Evolutionary conservation across 2,888 invertebrate species (phyloP), one percentile per base, ranked within the genome.

Genomic region (Prosopocoilus inquinatus): DNA sequence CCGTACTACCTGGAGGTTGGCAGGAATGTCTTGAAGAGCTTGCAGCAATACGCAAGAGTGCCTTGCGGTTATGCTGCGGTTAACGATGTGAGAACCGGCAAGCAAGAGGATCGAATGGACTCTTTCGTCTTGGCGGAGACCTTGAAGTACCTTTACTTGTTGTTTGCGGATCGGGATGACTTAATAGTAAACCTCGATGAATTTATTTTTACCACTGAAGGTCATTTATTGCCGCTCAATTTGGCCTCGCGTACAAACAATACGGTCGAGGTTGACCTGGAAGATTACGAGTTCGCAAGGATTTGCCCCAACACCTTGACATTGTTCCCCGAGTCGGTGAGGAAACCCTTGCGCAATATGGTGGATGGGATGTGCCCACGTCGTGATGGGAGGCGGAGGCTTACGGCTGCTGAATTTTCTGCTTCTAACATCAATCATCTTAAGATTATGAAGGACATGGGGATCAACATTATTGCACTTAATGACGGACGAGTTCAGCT

Each of bases 61-160:
- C 85, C 90, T 1, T 99, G 98, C 75, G 98, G 98, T 0, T 99
- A 93, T 79, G 98, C 98, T 1, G 95, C 96, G 2, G 92, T 97
- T n/a, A 94, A 93, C 68, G 96, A 97, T 77, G 92, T 97, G 1
- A 83, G 95, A 44, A 94, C 68, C 5, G 67, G 67, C 13, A 65
- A 64, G 56, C 93, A 94, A 70, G 96, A 97, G 73, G 96, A 98
- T 72, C 85, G 96, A 61, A 96, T 99, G 96, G 98, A 99, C 75
- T 97, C 97, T 0, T 99, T 94, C 79, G 95, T 99, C 0, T 81
- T 99, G 1, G 93, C 98, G 0, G 98, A 99, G 80, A 99, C 98
- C 0, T 92, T 99, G 71, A 99, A 99, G 77, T 99, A 99, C 75
- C 81, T 99, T 8, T 99, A 88, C 77, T 83, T 99, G 74, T 79